Percentiles rank a stretch among this genome's conserved stretches.
These are phyloP conservation scores for Sebastes kiyomatsui DNA, from an alignment of 2,797 vertebrate species.

Conservation along the genomic window DNA sequence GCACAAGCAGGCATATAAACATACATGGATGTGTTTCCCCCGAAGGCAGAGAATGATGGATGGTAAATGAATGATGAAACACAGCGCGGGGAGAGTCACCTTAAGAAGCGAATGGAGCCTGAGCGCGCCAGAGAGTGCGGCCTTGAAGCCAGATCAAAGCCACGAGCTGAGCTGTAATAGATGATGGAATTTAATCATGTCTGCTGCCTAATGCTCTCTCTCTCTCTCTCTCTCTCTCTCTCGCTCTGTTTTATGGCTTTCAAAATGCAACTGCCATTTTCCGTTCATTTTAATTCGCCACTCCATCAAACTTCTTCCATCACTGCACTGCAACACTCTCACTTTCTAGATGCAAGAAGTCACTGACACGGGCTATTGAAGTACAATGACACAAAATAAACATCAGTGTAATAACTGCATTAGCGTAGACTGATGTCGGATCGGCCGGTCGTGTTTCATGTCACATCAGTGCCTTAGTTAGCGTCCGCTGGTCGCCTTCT, in stretches of 20 bases:
- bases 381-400: constrained; percentile 18
- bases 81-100: constrained; percentile 66
- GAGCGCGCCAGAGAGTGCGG: constrained; percentile 52
- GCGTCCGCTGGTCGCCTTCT: constrained; percentile 26
- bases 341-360: constrained; percentile 48
- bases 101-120: constrained; percentile 65
- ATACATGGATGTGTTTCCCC: constrained; percentile 42
- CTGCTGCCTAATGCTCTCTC: constrained; percentile 36
- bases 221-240: constrained; percentile 12
- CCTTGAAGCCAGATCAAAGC: constrained; percentile 82
- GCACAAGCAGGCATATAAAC: not conserved
- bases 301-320: constrained; percentile 42
- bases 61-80: constrained; percentile 73
- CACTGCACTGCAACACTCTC: constrained; percentile 9
- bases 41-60: constrained; percentile 62
- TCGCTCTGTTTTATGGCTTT: constrained; percentile 48
- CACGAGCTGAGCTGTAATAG: constrained; percentile 63
- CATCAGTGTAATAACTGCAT: constrained; percentile 53
- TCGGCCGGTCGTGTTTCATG: constrained; percentile 42
- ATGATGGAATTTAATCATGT: constrained; percentile 79
- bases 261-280: constrained; percentile 53
- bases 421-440: constrained; percentile 32
- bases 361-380: constrained; percentile 27
- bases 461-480: constrained; percentile 51
- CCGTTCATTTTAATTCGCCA: constrained; percentile 41